These are phyloP conservation scores for Montifringilla adamsi DNA, from an alignment of 2,113 vertebrate genomes.

Conservation along the genomic window DNA sequence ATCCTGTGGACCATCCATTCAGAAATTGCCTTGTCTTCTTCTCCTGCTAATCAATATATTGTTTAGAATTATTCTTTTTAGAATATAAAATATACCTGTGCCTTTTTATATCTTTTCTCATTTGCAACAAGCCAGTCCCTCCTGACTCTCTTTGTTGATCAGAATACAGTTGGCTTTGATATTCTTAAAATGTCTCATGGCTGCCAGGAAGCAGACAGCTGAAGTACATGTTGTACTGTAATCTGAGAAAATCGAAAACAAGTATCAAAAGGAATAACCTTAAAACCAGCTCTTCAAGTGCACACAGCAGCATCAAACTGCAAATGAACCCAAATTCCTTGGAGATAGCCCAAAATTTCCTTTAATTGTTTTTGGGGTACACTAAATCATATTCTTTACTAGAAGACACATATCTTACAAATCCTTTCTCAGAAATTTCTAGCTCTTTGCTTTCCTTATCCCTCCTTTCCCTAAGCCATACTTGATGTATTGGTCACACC, in stretches of 20 bases:
- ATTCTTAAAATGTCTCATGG: background rate
- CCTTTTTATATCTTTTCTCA: background rate
- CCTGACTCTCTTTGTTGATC: background rate
- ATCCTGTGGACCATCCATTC: background rate
- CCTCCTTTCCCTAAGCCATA: background rate
- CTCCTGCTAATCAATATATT: background rate
- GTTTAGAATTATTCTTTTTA: background rate
- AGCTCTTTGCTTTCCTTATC: background rate
- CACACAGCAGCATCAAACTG: background rate
- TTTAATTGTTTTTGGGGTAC: background rate
- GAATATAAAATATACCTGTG: background rate
- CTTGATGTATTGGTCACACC: background rate
- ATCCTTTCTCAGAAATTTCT: background rate
- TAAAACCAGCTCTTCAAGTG: background rate
- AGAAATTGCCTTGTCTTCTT: background rate
- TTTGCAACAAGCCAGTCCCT: background rate
- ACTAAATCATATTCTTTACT: background rate
- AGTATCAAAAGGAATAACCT: background rate
- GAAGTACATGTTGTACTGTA: background rate
- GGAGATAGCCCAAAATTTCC: background rate
- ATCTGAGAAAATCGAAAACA: background rate
- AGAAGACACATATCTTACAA: background rate
- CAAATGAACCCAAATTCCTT: background rate
- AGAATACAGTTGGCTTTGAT: background rate
- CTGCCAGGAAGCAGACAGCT: background rate